Conservation (phyloP, 2,888 invertebrate genomes). For the Lepidonotus clava region DNA sequence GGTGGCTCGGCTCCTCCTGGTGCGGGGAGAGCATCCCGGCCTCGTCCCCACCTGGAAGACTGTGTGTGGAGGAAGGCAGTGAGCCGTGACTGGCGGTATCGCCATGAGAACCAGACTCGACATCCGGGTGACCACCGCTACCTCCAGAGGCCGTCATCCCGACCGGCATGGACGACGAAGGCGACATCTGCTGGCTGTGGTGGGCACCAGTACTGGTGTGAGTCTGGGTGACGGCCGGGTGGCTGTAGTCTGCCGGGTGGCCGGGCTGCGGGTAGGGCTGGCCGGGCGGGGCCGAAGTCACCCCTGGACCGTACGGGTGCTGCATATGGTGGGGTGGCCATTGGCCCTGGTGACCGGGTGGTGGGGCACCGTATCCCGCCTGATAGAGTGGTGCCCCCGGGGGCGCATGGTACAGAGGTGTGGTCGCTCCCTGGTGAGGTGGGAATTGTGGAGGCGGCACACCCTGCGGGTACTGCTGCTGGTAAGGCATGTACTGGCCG, state of each 20-base stretch:
- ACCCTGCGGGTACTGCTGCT: neutral
- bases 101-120: neutral
- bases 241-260: slow-evolving; percentile 6
- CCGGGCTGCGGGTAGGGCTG: neutral
- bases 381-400: slow-evolving; percentile 33
- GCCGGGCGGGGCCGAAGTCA: slow-evolving; percentile 17
- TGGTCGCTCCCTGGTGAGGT: slow-evolving; percentile 32
- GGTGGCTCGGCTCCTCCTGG: neutral
- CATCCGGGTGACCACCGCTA: slow-evolving; percentile 46
- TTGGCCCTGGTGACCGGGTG: slow-evolving; percentile 50
- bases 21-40: slow-evolving; percentile 30
- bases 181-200: slow-evolving; percentile 34
- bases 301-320: neutral
- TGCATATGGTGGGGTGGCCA: slow-evolving; percentile 45
- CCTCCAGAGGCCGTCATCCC: slow-evolving; percentile 40
- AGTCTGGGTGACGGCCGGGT: slow-evolving; percentile 17
- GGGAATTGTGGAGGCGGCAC: slow-evolving; percentile 2
- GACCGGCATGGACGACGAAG: neutral
- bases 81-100: slow-evolving; percentile 53
- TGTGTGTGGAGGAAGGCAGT: slow-evolving; percentile 59
- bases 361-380: slow-evolving; percentile 21
- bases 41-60: slow-evolving; percentile 41
- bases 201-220: slow-evolving; percentile 10
- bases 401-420: slow-evolving; percentile 31
- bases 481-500: neutral